Conservation (phyloP, 2,113 vertebrate species). For the Brachyistius frenatus region DNA sequence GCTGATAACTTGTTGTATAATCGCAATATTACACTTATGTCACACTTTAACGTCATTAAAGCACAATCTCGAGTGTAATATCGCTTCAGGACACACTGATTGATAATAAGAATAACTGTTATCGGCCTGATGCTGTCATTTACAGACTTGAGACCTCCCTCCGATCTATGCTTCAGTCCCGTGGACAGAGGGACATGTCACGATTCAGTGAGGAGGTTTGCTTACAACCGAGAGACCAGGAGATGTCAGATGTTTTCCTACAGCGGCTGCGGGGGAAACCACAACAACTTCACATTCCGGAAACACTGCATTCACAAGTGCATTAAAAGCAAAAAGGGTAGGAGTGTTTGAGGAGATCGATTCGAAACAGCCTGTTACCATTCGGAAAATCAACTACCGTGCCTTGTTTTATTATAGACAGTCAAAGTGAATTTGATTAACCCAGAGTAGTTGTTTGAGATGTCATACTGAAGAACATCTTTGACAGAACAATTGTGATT, state of each 20-base stretch:
- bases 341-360: neutral
- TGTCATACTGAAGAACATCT: neutral
- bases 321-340: slow-evolving; percentile 74
- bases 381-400: neutral
- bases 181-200: slow-evolving; percentile 85
- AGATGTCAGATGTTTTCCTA: slow-evolving; percentile 87
- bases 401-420: too few relatives aligned
- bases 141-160: slow-evolving; percentile 68
- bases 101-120: neutral
- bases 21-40: too few relatives aligned
- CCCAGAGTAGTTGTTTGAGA: neutral
- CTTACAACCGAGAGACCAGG: slow-evolving; percentile 78
- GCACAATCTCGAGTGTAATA: too few relatives aligned
- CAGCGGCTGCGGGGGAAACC: slow-evolving; percentile 93
- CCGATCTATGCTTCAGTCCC: slow-evolving; percentile 79
- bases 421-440: neutral
- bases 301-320: slow-evolving; percentile 85
- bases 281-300: slow-evolving; percentile 88
- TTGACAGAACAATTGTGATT: too few relatives aligned
- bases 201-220: slow-evolving; percentile 81
- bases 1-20: too few relatives aligned
- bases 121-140: neutral
- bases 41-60: too few relatives aligned
- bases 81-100: too few relatives aligned
- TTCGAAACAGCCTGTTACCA: neutral